Evolutionary conservation across 2,888 invertebrate species (phyloP).

Genomic region (Campoplex capitator): DNA sequence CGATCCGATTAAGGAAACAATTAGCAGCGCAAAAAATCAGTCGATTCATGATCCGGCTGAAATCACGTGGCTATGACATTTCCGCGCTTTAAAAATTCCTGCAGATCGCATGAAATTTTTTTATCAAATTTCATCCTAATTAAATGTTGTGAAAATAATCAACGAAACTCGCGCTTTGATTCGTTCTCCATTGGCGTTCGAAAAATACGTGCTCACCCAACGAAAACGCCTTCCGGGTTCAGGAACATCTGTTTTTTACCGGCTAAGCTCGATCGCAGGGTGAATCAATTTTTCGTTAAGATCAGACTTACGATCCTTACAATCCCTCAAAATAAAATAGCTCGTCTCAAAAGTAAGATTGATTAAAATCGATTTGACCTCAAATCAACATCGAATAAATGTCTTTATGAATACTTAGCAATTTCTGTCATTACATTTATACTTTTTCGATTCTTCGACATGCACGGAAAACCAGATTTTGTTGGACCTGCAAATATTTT

Average conservation of each 20-base stretch:
- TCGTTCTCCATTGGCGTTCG: neutral
- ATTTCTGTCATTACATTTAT: neutral
- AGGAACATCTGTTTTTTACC: neutral
- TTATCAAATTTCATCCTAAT: neutral
- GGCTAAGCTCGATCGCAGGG: neutral
- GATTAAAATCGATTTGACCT: neutral
- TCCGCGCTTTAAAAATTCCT: neutral
- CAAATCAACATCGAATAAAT: neutral
- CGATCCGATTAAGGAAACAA: constrained; percentile 51
- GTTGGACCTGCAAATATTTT: too few species aligned
- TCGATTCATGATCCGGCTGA: constrained; percentile 18
- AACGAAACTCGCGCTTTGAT: neutral
- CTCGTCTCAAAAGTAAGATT: neutral
- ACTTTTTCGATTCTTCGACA: neutral
- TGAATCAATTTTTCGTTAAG: neutral
- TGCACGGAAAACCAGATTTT: too few species aligned
- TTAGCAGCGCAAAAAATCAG: constrained; percentile 40
- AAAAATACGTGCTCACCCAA: constrained; percentile 34
- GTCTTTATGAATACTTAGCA: neutral
- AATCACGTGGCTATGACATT: constrained; percentile 4
- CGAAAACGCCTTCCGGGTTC: constrained; percentile 54
- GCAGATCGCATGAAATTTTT: neutral
- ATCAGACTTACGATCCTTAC: neutral
- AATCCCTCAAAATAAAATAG: neutral
- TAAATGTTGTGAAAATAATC: neutral